phyloP scores from a whole-genome alignment of 2,113 vertebrate genomes.

The Calyptommatus sinebrachiatus region DNA sequence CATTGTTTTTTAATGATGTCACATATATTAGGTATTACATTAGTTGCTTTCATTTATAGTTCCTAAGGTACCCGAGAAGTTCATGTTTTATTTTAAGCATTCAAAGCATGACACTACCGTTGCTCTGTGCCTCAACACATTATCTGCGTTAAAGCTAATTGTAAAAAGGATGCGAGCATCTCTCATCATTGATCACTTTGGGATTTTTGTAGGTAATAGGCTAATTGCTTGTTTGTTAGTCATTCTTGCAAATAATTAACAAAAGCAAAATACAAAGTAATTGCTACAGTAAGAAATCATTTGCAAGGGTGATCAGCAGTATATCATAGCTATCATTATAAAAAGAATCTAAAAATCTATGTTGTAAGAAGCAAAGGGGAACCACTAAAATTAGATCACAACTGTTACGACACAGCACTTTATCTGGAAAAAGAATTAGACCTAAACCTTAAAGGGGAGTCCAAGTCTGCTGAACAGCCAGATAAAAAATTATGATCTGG shows the following conservation, averaged over 20 bases:
- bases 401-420: slow-evolving; percentile 24
- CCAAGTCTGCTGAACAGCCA: slow-evolving; percentile 21
- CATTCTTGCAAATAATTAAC: slow-evolving; percentile 30
- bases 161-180: not conserved
- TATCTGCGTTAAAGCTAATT: not conserved
- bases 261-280: not conserved
- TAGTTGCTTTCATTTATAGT: not conserved
- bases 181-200: slow-evolving; percentile 28
- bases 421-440: slow-evolving; percentile 27
- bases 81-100: not conserved
- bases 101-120: not conserved
- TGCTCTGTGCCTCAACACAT: not conserved
- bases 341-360: slow-evolving; percentile 7
- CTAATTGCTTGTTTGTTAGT: slow-evolving; percentile 4
- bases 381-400: slow-evolving; percentile 12
- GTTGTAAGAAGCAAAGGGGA: not conserved
- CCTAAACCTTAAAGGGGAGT: slow-evolving; percentile 42
- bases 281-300: not conserved
- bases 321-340: not conserved
- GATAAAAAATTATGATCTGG: slow-evolving; percentile 44
- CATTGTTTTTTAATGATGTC: not conserved
- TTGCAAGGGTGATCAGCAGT: slow-evolving; percentile 14
- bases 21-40: not conserved
- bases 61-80: not conserved
- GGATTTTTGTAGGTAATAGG: slow-evolving; percentile 24